Evolutionary conservation across 2,797 vertebrate species (phyloP), one percentile per base, ranked within the genome.

Genomic region (Sebastolobus altivelis): DNA sequence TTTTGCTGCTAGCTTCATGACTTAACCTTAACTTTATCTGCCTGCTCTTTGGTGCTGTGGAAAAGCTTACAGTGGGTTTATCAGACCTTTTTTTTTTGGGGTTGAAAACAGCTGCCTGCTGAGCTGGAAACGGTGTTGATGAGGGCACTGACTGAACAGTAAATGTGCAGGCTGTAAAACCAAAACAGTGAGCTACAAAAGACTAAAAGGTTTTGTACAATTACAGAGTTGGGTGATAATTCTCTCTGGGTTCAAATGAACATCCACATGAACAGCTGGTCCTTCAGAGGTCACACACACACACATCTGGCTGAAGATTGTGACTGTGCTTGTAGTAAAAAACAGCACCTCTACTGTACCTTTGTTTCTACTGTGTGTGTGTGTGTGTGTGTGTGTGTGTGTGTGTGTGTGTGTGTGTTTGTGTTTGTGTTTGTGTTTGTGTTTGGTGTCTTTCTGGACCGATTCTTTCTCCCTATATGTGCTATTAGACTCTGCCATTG

Each of bases 401-500:
- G 49, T 55, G 61, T 55, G 38, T 74, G 56, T 61, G 1, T 75
- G 38, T 77, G 16, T 71, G n/a, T 63, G 20, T n/a, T n/a, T n/a
- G n/a, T n/a, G n/a, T n/a, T n/a, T n/a, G n/a, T n/a, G n/a, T n/a
- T n/a, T n/a, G n/a, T n/a, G n/a, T n/a, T n/a, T n/a, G n/a, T n/a
- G 29, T 8, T 3, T 2, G 2, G 33, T 65, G 63, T 84, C 38
- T 82, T 77, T 80, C 55, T 81, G 66, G 63, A 55, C 54, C 18
- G 2, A 35, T 77, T 76, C 73, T 74, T 79, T 78, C 56, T 75
- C 74, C 61, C 49, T 40, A 14, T 65, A 70, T 82, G 37, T 75
- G 72, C 81, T 77, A 66, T 87, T 83, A 88, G 82, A 73, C 81
- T 37, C 77, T 56, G 56, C 79, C 81, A 81, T 92, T 91, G 82